A percentile compares a stretch with the other conserved stretches of the same genome.
Evolutionary conservation across 2,888 invertebrate genomes (phyloP).

Genomic region (Seladonia tumulorum): DNA sequence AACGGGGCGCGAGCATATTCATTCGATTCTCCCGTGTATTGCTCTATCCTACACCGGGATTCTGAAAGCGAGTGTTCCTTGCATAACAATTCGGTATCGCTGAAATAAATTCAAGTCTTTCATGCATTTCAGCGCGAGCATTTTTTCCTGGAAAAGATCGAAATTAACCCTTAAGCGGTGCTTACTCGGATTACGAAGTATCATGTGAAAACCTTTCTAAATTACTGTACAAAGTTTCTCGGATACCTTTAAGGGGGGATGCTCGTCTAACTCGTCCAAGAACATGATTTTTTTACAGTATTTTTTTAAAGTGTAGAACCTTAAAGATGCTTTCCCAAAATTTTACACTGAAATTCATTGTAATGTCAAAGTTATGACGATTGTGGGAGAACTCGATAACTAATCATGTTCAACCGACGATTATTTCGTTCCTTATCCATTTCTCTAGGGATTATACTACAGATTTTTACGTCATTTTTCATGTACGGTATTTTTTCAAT

Average conservation of each 20-base stretch:
- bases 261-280: background rate
- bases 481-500: too few species aligned
- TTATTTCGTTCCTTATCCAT: too few species aligned
- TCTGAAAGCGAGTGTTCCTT: background rate
- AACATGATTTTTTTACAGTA: too few species aligned
- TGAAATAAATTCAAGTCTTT: background rate
- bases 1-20: background rate
- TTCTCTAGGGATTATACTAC: too few species aligned
- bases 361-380: too few species aligned
- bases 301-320: background rate
- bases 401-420: too few species aligned
- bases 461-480: too few species aligned
- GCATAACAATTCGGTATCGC: background rate
- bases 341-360: too few species aligned
- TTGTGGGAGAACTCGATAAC: too few species aligned
- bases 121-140: background rate
- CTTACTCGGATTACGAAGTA: background rate
- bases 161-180: background rate
- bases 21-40: background rate
- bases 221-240: background rate
- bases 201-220: background rate
- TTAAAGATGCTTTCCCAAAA: background rate
- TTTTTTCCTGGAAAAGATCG: background rate
- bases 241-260: too few species aligned
- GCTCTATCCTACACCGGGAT: background rate